Conservation (phyloP, 2,888 invertebrate species). For the Acanthosepion pharaonis region DNA sequence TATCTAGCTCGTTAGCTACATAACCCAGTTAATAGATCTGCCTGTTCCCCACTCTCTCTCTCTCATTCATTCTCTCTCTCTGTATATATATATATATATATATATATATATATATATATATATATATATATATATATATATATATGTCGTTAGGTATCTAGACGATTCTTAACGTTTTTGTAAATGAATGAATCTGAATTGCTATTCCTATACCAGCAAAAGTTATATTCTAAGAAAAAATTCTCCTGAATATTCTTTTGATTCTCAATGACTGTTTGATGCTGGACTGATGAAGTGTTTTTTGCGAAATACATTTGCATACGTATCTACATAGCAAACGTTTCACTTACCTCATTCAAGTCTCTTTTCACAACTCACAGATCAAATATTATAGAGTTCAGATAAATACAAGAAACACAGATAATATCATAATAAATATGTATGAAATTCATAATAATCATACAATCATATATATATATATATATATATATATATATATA, state of each 20-base stretch:
- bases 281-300: not conserved
- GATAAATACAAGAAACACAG: not conserved
- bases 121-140: too few relatives aligned
- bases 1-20: too few relatives aligned
- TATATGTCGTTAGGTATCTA: too few relatives aligned
- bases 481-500: constrained; percentile 33
- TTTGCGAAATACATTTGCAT: not conserved
- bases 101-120: too few relatives aligned
- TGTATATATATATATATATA: too few relatives aligned
- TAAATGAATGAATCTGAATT: too few relatives aligned
- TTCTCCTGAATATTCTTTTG: not conserved
- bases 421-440: not conserved
- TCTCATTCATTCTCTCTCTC: too few relatives aligned
- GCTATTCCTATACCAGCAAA: too few relatives aligned
- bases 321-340: not conserved
- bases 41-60: too few relatives aligned
- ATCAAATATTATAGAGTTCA: not conserved
- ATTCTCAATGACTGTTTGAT: not conserved
- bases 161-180: too few relatives aligned
- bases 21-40: too few relatives aligned
- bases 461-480: not conserved
- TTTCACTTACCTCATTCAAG: not conserved
- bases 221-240: too few relatives aligned
- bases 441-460: not conserved
- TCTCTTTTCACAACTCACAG: not conserved